Conservation (phyloP, 2,113 vertebrate species). For the Nesoenas mayeri region DNA sequence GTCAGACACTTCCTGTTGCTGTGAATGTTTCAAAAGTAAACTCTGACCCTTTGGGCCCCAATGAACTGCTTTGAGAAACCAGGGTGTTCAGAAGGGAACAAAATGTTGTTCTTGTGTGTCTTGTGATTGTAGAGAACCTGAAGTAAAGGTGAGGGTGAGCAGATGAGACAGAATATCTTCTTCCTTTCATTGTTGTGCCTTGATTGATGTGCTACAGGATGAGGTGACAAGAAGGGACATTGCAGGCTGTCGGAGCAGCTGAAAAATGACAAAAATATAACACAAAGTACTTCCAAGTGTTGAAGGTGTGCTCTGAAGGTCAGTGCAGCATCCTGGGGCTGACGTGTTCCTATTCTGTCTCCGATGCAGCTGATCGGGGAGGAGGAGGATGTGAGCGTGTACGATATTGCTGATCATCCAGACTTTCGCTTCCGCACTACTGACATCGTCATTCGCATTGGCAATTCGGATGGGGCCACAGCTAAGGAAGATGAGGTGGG, state of each 20-base stretch:
- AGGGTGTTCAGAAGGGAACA: neutral
- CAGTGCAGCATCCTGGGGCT: neutral
- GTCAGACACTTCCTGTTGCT: neutral
- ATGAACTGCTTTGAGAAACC: neutral
- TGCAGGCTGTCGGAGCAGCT: neutral
- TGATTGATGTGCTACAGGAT: neutral
- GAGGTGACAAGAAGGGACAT: neutral
- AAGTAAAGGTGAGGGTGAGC: neutral
- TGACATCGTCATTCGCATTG: conserved; percentile 96
- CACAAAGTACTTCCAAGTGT: neutral
- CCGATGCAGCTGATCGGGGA: conserved; percentile 82
- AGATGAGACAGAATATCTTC: neutral
- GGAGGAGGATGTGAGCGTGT: conserved; percentile 97
- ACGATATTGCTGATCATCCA: conserved; percentile 95
- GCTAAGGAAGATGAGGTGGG: conserved; percentile 74
- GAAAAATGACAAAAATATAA: neutral
- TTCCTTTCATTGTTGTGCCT: neutral
- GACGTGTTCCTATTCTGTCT: neutral
- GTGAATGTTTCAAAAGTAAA: neutral
- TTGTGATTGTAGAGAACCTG: fast-evolving
- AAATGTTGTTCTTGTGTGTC: neutral
- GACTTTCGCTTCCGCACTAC: conserved; percentile 97
- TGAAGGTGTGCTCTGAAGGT: neutral
- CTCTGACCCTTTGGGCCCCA: neutral
- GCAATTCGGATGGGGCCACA: conserved; percentile 81